A percentile compares a stretch with the other conserved stretches of the same genome.
Evolutionary conservation across 2,797 vertebrate species (phyloP).

Genomic region (Microhierax caerulescens): DNA sequence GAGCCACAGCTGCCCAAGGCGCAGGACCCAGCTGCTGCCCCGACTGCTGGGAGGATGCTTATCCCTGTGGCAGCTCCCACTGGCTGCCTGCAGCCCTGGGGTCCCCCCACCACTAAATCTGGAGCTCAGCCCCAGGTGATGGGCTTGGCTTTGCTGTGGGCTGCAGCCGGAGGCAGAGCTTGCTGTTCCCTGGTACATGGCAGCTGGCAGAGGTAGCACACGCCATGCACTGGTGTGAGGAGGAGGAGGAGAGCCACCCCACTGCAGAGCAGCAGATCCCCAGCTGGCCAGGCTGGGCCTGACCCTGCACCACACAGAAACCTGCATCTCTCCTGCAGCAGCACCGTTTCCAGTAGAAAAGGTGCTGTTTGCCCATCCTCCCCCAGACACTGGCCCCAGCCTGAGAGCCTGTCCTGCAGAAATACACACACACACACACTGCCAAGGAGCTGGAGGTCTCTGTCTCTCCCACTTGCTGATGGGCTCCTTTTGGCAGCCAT

Average conservation of each 20-base stretch:
- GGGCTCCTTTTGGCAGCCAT: background rate
- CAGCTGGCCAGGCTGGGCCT: background rate
- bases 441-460: background rate
- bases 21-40: background rate
- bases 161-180: background rate
- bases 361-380: background rate
- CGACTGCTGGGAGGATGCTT: background rate
- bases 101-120: background rate
- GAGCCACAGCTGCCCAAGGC: fast-evolving
- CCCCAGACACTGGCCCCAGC: fast-evolving
- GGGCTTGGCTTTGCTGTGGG: fast-evolving
- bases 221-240: background rate
- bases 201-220: background rate
- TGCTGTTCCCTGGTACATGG: background rate
- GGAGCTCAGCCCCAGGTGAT: background rate
- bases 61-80: background rate
- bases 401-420: background rate
- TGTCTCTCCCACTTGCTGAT: fast-evolving
- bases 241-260: background rate
- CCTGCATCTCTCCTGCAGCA: background rate
- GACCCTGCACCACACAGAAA: background rate
- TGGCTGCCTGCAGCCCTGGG: background rate
- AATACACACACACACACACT: too few species aligned
- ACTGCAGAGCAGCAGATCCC: background rate
- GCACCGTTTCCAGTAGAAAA: background rate